Evolutionary conservation across 2,888 invertebrate genomes (phyloP).

Genomic region (Cabera pusaria): DNA sequence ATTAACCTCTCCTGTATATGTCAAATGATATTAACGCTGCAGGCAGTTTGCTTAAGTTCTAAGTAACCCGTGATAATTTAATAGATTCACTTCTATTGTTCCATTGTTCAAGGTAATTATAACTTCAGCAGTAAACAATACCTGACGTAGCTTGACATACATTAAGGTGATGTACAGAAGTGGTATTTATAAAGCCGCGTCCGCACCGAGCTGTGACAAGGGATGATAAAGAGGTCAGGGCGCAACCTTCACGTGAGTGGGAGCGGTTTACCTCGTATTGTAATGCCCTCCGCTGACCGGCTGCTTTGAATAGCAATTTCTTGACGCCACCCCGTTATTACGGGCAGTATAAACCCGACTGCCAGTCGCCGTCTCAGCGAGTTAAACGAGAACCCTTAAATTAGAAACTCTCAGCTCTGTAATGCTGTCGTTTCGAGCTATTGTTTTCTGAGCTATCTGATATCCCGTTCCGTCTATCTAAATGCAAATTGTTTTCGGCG

Average conservation of each 20-base stretch:
- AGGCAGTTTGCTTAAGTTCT: too few relatives aligned
- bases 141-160: conserved; percentile 9
- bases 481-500: conserved; percentile 30
- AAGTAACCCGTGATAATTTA: too few relatives aligned
- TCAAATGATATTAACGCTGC: too few relatives aligned
- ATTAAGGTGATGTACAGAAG: conserved; percentile 40
- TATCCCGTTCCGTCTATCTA: conserved; percentile 21
- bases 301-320: conserved; percentile 69
- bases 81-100: too few relatives aligned
- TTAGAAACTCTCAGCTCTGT: conserved; percentile 53
- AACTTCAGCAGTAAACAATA: conserved; percentile 16
- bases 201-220: conserved; percentile 54
- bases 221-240: conserved; percentile 58
- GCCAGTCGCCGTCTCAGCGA: conserved; percentile 54
- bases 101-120: too few relatives aligned
- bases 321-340: conserved; percentile 67
- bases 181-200: conserved; percentile 49
- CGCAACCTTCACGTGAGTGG: conserved; percentile 62
- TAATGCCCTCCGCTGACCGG: conserved; percentile 56
- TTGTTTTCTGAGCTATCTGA: conserved; percentile 27
- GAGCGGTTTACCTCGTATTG: conserved; percentile 63
- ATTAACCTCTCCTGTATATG: too few relatives aligned
- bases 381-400: conserved; percentile 59
- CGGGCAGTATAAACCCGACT: conserved; percentile 62
- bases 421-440: conserved; percentile 41